phyloP scores from a whole-genome alignment of 2,888 invertebrate species.

The Allygus modestus region DNA sequence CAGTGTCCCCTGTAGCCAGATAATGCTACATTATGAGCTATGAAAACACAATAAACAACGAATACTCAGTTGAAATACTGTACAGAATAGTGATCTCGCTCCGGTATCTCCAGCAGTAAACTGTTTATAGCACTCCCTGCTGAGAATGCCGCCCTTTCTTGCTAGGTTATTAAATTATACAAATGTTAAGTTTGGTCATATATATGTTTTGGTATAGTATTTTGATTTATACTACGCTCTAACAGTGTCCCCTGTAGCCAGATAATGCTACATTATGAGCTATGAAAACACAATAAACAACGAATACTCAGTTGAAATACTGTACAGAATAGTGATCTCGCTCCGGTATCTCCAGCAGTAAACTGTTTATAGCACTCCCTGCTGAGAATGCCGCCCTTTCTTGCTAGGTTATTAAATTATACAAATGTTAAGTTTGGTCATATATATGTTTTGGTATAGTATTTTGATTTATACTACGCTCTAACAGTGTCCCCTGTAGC shows the following conservation, averaged over 20 bases:
- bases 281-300: slow-evolving; percentile 7
- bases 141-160: not conserved
- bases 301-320: not conserved
- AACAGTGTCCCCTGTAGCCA: no score
- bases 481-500: no score
- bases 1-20: no score
- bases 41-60: slow-evolving; percentile 5
- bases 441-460: no score
- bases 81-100: not conserved
- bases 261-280: not conserved
- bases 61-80: not conserved
- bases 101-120: slow-evolving; percentile 4
- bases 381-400: not conserved
- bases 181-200: no score
- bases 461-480: no score
- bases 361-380: not conserved
- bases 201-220: no score
- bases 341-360: not conserved
- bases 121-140: not conserved
- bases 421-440: no score
- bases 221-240: no score
- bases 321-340: not conserved
- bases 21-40: not conserved
- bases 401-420: not conserved
- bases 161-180: not conserved